Evolutionary conservation across 2,797 vertebrate genomes (phyloP), one percentile per base, ranked within the genome.

Genomic region (Cirrhinus molitorella): DNA sequence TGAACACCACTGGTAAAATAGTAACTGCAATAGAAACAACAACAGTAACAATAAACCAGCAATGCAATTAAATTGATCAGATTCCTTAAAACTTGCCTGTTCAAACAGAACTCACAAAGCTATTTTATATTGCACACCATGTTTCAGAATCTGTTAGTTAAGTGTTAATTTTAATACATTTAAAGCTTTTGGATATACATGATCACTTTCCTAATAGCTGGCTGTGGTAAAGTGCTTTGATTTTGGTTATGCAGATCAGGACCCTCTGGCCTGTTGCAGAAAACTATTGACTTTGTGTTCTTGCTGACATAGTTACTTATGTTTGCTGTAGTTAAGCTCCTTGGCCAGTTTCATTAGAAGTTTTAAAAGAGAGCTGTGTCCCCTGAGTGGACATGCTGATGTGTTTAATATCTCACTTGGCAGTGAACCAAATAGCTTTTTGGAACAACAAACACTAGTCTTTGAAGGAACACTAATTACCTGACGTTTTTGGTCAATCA

Each of bases 381-480:
- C 68, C 68, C 45, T 17, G 80, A 82, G 45, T 61, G 59, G 73
- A 70, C 79, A 66, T 53, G 55, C 79, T 79, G 45, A 37, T 76
- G 73, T 81, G 79, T 83, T 85, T 80, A 87, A 78, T 59, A 16
- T 80, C 71, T 80, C 12, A 9, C 23, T 66, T 74, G 68, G 47
- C 5, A 72, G 61, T 40, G 67, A 34, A 57, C 74, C 67, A 79
- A 84, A 80, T 12, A 67, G 78, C 67, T 70, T 43, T 85, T 57
- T 78, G 57, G 23, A 63, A 43, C 51, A 83, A 65, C 74, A 79
- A 86, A 63, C 70, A 51, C 43, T 75, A 34, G 28, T 65, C 68
- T 61, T 65, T 45, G 31, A 40, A 63, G 34, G n/a, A 65, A 79
- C 37, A 55, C 61, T 81, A 81, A 86, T 88, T 86, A 84, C n/a